These are phyloP conservation scores for Glomeris maerens DNA, from an alignment of 1,140 invertebrate species.

Conservation along the genomic window DNA sequence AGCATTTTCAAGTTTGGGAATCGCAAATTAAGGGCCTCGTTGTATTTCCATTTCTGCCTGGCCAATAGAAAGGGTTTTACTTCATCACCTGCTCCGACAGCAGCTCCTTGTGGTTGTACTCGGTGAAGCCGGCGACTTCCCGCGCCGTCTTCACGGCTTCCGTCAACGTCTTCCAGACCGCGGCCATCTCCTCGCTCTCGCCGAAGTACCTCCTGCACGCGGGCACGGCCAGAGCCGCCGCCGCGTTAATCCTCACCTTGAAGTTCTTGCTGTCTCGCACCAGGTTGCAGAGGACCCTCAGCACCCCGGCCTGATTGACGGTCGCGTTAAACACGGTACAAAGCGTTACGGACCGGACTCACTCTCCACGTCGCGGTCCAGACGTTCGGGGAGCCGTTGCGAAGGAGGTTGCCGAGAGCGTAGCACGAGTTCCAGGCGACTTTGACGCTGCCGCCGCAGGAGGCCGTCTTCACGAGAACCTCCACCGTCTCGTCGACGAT, in stretches of 20 bases:
- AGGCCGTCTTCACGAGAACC: conserved; percentile 50
- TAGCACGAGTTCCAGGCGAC: conserved; percentile 91
- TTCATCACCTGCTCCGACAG: conserved; percentile 44
- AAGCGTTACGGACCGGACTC: conserved; percentile 15
- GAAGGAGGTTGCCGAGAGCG: conserved; percentile 59
- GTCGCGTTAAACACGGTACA: background rate
- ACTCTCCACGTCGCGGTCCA: conserved; percentile 38
- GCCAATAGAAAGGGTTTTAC: no score
- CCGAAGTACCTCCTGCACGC: conserved; percentile 42
- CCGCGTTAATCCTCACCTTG: conserved; percentile 67
- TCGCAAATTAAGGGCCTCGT: no score
- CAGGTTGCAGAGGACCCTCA: conserved; percentile 35
- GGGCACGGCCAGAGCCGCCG: conserved; percentile 50
- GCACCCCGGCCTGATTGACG: conserved; percentile 32
- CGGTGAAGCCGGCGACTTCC: conserved; percentile 48
- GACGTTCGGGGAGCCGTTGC: conserved; percentile 31
- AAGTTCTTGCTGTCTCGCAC: conserved; percentile 45
- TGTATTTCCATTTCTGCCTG: no score
- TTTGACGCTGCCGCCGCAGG: conserved; percentile 57
- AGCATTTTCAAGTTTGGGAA: no score
- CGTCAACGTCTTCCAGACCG: conserved; percentile 51
- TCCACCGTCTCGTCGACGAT: no score
- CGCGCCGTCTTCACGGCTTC: conserved; percentile 54
- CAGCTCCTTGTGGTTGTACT: conserved; percentile 64
- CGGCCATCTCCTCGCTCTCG: conserved; percentile 32